Evolutionary conservation across 2,113 vertebrate species (phyloP), one percentile per base, ranked within the genome.

Genomic region (Peromyscus maniculatus): DNA sequence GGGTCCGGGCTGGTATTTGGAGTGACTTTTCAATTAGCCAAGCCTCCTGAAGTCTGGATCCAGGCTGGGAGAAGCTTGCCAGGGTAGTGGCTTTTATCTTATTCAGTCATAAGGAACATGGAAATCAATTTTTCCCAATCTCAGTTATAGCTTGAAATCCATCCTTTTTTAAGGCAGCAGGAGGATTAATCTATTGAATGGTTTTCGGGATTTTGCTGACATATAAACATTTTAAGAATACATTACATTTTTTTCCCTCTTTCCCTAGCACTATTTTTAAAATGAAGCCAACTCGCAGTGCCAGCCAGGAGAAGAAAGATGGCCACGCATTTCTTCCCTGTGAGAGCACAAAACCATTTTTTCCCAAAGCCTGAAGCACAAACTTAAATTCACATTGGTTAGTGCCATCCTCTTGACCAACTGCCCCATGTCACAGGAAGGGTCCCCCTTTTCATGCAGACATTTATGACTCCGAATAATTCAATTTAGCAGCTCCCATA

Each of bases 121-220:
- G 98, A 99, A 98, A 99, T 99, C 98, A 99, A 99, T 99, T 99
- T 98, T 98, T 98, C 98, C 99, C 99, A 98, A 98, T 99, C 98
- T 99, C 98, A 97, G 98, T 98, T 98, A 99, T 98, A 97, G 98
- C 98, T 98, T 98, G 98, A 98, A 99, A 99, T 98, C 98, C 97
- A 99, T 99, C 98, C 98, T 98, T 99, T 98, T 98, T 99, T 98
- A 98, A 98, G 97, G 98, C 98, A 98, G 98, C 98, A 97, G 98
- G 98, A 98, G 98, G 97, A 99, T 99, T 99, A 99, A 99, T 99
- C 99, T 99, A 98, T 98, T 97, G 99, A 99, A 98, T 98, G 98
- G 98, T 98, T 98, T 98, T 97, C 97, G 71, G 98, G 98, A 98
- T 99, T 99, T 98, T 99, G 99, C 99, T 99, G 99, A 99, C 98